Percentiles rank a stretch among this genome's conserved stretches.
phyloP scores from a whole-genome alignment of 92 coral and sea anemone genomes.

The Virgularia gustaviana region DNA sequence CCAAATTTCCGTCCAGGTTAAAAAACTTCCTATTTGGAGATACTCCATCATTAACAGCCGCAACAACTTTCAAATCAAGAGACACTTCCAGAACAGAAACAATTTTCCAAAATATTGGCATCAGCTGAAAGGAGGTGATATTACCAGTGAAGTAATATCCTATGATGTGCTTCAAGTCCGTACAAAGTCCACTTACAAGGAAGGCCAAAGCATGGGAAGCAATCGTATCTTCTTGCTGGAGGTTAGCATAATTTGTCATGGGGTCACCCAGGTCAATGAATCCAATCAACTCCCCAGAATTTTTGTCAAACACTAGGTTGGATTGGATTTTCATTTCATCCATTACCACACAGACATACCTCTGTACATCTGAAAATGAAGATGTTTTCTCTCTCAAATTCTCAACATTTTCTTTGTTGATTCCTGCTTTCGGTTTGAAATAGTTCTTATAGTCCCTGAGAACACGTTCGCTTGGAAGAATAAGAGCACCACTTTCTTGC shows the following conservation, averaged over 20 bases:
- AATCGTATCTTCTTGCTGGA: neutral
- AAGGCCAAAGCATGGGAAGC: conserved; percentile 5
- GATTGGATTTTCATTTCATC: no score
- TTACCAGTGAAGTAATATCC: conserved; percentile 8
- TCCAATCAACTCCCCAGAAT: no score
- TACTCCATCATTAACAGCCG: neutral
- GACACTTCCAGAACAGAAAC: neutral
- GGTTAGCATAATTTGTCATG: neutral
- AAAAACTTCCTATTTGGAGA: neutral
- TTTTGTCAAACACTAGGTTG: neutral
- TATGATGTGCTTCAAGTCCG: conserved; percentile 4
- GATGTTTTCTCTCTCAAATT: no score
- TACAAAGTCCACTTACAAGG: neutral
- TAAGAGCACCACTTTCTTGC: no score
- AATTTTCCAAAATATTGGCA: conserved; percentile 1
- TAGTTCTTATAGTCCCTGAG: no score
- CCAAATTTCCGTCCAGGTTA: no score
- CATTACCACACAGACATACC: no score
- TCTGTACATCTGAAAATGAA: no score
- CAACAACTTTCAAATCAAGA: neutral
- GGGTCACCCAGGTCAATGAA: conserved; percentile 15
- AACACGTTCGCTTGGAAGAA: no score
- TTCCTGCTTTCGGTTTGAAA: no score
- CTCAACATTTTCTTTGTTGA: no score
- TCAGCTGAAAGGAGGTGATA: neutral